A percentile compares a stretch with the other conserved stretches of the same genome.
Evolutionary conservation across 2,888 invertebrate genomes (phyloP).

Genomic region (Disparrhopalites patrizii): DNA sequence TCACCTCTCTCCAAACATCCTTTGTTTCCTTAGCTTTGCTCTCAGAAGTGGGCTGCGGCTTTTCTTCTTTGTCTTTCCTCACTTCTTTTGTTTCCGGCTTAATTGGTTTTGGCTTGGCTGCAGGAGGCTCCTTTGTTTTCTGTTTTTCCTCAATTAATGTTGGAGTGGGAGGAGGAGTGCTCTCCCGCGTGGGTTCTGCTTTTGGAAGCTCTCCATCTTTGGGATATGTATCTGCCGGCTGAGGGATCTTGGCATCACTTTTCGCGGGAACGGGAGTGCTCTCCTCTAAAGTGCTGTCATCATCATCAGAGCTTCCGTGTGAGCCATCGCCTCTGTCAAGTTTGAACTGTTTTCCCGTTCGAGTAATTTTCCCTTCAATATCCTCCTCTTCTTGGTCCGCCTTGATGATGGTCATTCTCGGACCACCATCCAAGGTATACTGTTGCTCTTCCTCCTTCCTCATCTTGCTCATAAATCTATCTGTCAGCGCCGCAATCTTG

Average conservation of each 20-base stretch:
- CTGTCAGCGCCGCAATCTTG: not conserved
- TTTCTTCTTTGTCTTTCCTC: not conserved
- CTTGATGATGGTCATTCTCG: constrained; percentile 11
- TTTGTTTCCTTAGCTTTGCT: no score
- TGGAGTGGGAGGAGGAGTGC: not conserved
- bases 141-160: not conserved
- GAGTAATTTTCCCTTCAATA: not conserved
- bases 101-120: not conserved
- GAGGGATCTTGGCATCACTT: not conserved
- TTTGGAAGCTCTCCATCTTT: not conserved
- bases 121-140: not conserved
- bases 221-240: not conserved
- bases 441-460: not conserved
- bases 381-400: constrained; percentile 5
- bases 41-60: not conserved
- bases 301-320: not conserved
- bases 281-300: constrained; percentile 5
- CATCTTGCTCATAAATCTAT: not conserved
- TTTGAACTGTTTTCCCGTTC: not conserved
- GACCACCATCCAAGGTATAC: not conserved
- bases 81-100: not conserved
- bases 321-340: not conserved
- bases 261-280: not conserved
- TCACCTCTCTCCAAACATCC: no score
- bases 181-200: not conserved